Conservation (phyloP, 2,113 vertebrate species). For the Mustela lutreola region DNA sequence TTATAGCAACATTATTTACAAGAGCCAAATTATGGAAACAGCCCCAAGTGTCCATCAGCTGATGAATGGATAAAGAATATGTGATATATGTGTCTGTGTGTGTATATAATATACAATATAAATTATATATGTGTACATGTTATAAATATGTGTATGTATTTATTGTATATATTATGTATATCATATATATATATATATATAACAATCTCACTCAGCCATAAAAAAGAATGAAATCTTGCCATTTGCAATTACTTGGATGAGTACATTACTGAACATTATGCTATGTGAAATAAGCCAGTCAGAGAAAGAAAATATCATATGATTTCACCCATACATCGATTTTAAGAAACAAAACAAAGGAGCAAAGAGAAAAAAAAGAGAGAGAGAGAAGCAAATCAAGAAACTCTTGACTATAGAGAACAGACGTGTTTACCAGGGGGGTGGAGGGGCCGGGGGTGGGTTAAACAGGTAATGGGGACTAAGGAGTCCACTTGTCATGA, state of each 20-base stretch:
- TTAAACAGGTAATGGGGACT: background rate
- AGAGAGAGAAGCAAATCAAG: background rate
- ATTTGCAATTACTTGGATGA: background rate
- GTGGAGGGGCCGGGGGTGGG: background rate
- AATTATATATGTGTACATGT: background rate
- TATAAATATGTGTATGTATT: too few species aligned
- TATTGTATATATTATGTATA: too few species aligned
- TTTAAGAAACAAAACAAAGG: background rate
- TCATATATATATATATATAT: background rate
- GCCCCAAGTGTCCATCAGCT: background rate
- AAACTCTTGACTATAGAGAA: background rate
- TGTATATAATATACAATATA: too few species aligned
- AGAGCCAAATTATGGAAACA: background rate
- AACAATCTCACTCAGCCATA: background rate
- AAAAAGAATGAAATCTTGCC: background rate
- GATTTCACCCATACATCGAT: background rate
- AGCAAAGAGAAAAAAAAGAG: background rate
- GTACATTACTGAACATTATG: background rate
- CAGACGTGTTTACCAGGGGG: background rate
- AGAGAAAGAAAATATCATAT: background rate
- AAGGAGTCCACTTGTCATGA: background rate
- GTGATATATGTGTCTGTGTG: background rate
- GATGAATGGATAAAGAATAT: background rate
- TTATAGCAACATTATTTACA: background rate
- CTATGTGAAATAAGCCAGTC: background rate